These are phyloP conservation scores for Glaucopsyche alexis DNA, from an alignment of 2,888 invertebrate genomes.

Conservation along the genomic window DNA sequence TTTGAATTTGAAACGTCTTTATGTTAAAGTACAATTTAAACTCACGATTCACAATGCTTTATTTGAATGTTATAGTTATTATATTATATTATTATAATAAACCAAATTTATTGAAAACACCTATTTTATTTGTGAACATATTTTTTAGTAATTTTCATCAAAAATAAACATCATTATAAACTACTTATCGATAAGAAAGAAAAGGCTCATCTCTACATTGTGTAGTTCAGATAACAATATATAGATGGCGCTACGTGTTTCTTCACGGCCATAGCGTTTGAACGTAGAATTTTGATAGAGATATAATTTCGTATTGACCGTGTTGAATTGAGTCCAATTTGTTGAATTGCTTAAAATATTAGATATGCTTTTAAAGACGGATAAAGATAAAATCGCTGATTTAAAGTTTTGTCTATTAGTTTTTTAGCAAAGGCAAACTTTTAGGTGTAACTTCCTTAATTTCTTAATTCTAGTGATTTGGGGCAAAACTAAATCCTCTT, in stretches of 20 bases:
- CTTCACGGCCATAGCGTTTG: constrained; percentile 56
- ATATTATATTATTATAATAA: no score
- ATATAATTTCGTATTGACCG: constrained; percentile 42
- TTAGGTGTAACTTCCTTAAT: background rate
- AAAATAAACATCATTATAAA: background rate
- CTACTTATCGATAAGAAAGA: constrained; percentile 11
- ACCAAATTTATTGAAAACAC: no score
- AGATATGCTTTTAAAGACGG: background rate
- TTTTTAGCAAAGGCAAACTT: no score
- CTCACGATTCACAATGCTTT: background rate
- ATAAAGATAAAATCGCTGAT: no score
- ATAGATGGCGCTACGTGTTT: constrained; percentile 62
- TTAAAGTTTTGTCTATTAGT: no score
- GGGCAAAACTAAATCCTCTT: background rate
- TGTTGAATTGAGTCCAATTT: constrained; percentile 40
- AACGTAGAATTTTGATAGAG: constrained; percentile 47
- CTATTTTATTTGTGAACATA: no score
- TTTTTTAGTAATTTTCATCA: no score
- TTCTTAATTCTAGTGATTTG: background rate
- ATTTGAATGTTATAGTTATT: no score
- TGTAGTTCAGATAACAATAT: constrained; percentile 47
- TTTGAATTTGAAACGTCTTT: background rate
- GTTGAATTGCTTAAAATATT: constrained; percentile 19
- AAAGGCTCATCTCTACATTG: constrained; percentile 33
- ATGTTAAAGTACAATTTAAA: background rate